phyloP scores from a whole-genome alignment of 2,113 vertebrate species.

The Urocolius indicus region DNA sequence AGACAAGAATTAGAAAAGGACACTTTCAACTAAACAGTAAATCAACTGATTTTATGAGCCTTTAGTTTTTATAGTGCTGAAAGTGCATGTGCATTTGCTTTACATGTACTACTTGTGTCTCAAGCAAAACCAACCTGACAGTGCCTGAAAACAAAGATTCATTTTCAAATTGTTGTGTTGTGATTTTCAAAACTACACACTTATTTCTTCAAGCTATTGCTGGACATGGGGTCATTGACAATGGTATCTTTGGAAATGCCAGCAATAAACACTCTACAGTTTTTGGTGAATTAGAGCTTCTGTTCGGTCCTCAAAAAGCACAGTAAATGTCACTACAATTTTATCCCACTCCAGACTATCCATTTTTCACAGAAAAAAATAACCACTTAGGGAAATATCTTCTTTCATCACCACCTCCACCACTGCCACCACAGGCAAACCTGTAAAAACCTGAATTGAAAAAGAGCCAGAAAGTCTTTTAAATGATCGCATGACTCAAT shows the following conservation, averaged over 20 bases:
- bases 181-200: not conserved
- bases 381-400: not conserved
- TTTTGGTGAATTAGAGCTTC: not conserved
- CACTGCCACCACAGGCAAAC: not conserved
- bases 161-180: not conserved
- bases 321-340: not conserved
- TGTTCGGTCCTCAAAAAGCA: not conserved
- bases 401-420: too few species aligned
- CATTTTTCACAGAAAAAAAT: not conserved
- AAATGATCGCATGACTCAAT: not conserved
- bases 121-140: not conserved
- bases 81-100: not conserved
- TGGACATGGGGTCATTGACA: not conserved
- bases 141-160: not conserved
- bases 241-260: not conserved
- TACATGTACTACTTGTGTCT: not conserved
- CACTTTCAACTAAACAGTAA: not conserved
- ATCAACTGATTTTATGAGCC: not conserved
- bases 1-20: not conserved
- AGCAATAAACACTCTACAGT: not conserved
- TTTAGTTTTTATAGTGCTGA: not conserved
- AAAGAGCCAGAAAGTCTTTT: not conserved
- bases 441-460: not conserved
- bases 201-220: not conserved
- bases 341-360: not conserved